These are phyloP conservation scores for Sesamia inferens DNA, from an alignment of 2,888 invertebrate species.

Conservation along the genomic window DNA sequence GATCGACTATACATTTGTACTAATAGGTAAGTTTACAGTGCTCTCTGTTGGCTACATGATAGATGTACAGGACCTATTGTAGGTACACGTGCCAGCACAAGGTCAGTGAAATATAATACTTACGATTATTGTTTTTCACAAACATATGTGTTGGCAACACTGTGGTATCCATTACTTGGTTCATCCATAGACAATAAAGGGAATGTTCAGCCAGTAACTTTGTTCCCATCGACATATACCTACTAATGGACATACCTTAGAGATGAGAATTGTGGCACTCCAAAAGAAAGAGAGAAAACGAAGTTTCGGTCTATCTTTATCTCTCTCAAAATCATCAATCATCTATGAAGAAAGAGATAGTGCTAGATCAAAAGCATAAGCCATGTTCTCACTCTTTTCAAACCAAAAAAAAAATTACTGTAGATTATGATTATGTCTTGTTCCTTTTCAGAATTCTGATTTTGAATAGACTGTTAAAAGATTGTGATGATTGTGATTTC, in stretches of 20 bases:
- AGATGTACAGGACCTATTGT: conserved; percentile 8
- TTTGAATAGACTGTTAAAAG: background rate
- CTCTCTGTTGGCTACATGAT: conserved; percentile 8
- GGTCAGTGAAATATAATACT: conserved; percentile 53
- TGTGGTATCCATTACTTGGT: conserved; percentile 5
- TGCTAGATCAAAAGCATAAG: too few species aligned
- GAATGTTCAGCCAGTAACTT: background rate
- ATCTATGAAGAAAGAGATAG: too few species aligned
- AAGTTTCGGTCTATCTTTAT: too few species aligned
- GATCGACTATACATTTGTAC: background rate
- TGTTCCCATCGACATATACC: too few species aligned
- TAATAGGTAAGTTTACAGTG: background rate
- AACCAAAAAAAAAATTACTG: too few species aligned
- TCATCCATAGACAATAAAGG: background rate
- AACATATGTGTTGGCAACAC: conserved; percentile 27
- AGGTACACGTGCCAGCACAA: conserved; percentile 42
- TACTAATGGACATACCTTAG: too few species aligned
- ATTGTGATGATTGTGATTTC: too few species aligned
- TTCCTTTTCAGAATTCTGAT: background rate
- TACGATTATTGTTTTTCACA: conserved; percentile 44
- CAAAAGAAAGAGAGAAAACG: too few species aligned
- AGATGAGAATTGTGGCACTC: too few species aligned
- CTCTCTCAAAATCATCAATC: too few species aligned
- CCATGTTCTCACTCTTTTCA: too few species aligned
- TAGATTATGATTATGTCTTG: too few species aligned